Percentiles rank a stretch among this genome's conserved stretches.
These are phyloP conservation scores for Hormaphis cornu DNA, from an alignment of 1,140 invertebrate genomes.

Conservation along the genomic window DNA sequence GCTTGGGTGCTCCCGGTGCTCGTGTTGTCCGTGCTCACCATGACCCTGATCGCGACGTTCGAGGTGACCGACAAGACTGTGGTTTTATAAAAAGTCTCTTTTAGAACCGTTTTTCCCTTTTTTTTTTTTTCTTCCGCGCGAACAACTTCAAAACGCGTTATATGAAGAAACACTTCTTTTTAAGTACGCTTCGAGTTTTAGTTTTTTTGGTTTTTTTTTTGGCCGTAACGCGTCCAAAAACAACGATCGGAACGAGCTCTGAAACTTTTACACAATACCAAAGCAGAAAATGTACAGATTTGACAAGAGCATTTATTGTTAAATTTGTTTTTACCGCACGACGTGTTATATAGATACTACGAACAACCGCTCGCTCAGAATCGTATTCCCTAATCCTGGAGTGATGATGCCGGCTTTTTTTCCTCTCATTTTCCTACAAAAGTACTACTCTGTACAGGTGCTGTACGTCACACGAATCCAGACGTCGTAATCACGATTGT, in stretches of 20 bases:
- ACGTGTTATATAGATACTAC: too few species aligned
- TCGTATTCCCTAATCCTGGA: too few species aligned
- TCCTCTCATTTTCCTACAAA: neutral
- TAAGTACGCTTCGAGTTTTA: neutral
- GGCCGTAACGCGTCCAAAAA: too few species aligned
- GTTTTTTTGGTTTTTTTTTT: neutral
- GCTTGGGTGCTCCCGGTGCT: constrained; percentile 39
- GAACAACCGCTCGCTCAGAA: too few species aligned
- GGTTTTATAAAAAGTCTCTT: too few species aligned
- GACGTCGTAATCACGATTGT: neutral
- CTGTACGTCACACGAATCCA: neutral
- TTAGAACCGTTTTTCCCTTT: constrained; percentile 3
- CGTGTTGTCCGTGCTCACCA: constrained; percentile 38
- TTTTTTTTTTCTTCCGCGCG: neutral
- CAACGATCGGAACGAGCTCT: too few species aligned
- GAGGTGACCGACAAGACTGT: too few species aligned
- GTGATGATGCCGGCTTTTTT: too few species aligned
- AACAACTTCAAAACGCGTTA: neutral
- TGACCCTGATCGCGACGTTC: constrained; percentile 38
- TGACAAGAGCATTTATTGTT: too few species aligned
- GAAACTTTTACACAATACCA: too few species aligned
- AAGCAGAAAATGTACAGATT: too few species aligned
- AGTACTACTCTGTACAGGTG: neutral
- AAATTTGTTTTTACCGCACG: too few species aligned
- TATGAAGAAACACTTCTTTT: neutral